A percentile compares a stretch with the other conserved stretches of the same genome.
Conservation (phyloP, 2,113 vertebrate species). For the Chaetodon trifascialis region DNA sequence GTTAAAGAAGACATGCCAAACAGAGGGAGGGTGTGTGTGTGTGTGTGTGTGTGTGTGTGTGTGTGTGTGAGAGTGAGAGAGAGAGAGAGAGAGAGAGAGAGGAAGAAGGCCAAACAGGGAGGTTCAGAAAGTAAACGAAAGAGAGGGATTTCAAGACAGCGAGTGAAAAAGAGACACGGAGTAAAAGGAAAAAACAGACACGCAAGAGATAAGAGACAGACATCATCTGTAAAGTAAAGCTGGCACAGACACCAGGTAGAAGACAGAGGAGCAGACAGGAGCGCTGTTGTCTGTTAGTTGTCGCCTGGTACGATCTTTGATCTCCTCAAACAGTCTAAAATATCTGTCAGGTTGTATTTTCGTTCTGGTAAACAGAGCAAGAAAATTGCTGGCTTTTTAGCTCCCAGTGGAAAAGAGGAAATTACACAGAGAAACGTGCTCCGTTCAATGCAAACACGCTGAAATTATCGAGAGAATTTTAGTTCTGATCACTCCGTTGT, state of each 20-base stretch:
- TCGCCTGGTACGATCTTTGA: conserved; percentile 58
- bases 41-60: conserved; percentile 3
- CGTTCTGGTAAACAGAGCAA: conserved; percentile 54
- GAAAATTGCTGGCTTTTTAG: conserved; percentile 40
- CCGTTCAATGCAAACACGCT: conserved; percentile 39
- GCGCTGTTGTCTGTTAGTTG: conserved; percentile 56
- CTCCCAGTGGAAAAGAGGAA: conserved; percentile 48
- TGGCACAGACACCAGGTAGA: conserved; percentile 39
- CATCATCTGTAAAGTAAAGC: conserved; percentile 37
- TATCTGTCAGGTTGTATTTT: conserved; percentile 68
- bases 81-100: not conserved
- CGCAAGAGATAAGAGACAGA: conserved; percentile 26
- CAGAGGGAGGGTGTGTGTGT: not conserved
- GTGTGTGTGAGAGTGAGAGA: not conserved
- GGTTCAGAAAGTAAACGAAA: not conserved
- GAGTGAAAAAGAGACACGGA: not conserved
- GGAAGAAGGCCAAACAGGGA: not conserved
- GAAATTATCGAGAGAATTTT: conserved; percentile 41
- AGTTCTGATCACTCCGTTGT: conserved; percentile 52
- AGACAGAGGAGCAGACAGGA: conserved; percentile 59
- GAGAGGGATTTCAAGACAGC: conserved; percentile 9
- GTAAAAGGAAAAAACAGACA: not conserved
- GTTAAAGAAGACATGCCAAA: conserved; percentile 66
- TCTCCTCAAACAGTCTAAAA: conserved; percentile 67
- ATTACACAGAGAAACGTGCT: conserved; percentile 40